Percentiles rank a stretch among this genome's conserved stretches.
Evolutionary conservation across 2,113 vertebrate genomes (phyloP).

Genomic region (Eublepharis macularius): DNA sequence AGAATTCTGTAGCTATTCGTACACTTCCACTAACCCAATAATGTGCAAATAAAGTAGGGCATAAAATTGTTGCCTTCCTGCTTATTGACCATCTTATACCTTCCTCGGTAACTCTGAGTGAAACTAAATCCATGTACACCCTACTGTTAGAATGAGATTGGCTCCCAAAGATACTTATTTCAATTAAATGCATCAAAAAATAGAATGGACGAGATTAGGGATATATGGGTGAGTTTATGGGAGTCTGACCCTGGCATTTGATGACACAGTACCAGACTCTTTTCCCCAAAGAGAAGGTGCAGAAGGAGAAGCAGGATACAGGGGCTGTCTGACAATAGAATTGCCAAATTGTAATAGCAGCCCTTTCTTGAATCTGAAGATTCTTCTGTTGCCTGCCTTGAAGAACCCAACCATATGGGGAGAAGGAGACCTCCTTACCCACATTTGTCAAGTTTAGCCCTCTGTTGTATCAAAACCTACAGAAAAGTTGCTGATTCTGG

Average conservation of each 20-base stretch:
- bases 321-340: neutral
- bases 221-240: neutral
- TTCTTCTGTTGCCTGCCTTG: neutral
- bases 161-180: neutral
- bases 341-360: neutral
- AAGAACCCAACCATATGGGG: neutral
- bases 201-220: neutral
- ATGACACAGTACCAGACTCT: neutral
- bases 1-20: no score
- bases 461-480: neutral
- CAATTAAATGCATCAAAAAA: neutral
- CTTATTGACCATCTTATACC: no score
- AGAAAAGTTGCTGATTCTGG: constrained; percentile 5
- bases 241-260: fast-evolving
- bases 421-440: neutral
- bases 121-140: neutral
- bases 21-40: no score
- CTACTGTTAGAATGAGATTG: neutral
- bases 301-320: neutral
- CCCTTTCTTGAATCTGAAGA: neutral
- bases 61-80: no score
- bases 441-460: neutral
- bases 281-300: no score
- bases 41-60: no score
- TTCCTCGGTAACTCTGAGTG: no score